Evolutionary conservation across 1,140 invertebrate genomes (phyloP), one percentile per base, ranked within the genome.

Genomic region (Mya arenaria): DNA sequence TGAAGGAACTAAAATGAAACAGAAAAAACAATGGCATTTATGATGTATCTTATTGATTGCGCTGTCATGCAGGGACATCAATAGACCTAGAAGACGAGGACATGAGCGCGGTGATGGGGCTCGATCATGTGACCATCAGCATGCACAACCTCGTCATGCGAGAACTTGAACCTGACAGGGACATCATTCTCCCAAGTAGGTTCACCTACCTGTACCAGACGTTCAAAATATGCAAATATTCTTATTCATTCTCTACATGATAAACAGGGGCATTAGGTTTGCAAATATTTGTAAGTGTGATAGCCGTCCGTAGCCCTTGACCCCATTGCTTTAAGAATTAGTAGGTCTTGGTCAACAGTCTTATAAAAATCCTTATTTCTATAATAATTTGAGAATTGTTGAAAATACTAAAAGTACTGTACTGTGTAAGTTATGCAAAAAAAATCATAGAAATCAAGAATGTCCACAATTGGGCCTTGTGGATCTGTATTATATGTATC

Each of bases 81-180:
- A 65, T 83, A 32, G 77, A 79, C 65, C 69, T 63, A 63, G 52
- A 69, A 41, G 28, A 52, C n/a, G 37, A 69, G 17, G 66, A 72
- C 19, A 58, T 83, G 37, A 55, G 69, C 65, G 68, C 63, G 77
- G 56, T 79, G 37, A 58, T 66, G n/a, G 73, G 65, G 13, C 44
- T 75, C 34, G 1, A 65, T 3, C 37, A 52, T n/a, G 34, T 83
- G 8, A 55, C 56, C 36, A 65, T 83, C 6, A 62, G 34, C 8
- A 75, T 78, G 72, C 36, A 78, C 34, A 75, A 77, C 52, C 48
- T 62, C 25, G 63, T 65, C 19, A 68, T 71, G n/a, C 4, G 39
- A 0, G 52, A 63, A 17, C 55, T 77, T 1, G 52, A 41, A 0
- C 30, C 73, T n/a, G 52, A 83, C 19, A n/a, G 52, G 19, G 73